Percentiles rank a stretch among this genome's conserved stretches.
These are phyloP conservation scores for Tiaroga cobitis DNA, from an alignment of 2,797 vertebrate genomes.

Conservation along the genomic window DNA sequence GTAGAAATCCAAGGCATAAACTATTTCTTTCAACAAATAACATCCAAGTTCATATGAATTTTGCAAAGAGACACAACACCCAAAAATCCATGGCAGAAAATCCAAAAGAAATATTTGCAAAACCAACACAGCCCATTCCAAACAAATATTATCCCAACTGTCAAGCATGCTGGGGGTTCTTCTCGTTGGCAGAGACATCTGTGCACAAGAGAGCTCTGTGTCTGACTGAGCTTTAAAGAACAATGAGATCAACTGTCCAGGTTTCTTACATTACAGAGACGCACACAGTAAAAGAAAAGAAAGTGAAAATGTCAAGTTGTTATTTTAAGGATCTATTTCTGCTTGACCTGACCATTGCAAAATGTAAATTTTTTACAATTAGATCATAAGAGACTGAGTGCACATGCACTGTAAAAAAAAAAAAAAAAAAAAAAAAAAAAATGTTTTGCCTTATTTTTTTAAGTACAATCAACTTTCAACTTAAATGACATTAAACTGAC, in stretches of 20 bases:
- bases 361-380: not conserved
- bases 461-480: too few species aligned
- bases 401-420: not conserved
- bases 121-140: conserved; percentile 4
- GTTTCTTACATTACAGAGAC: conserved; percentile 5
- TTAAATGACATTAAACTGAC: too few species aligned
- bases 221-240: conserved; percentile 10
- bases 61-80: conserved; percentile 1
- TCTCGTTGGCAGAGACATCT: conserved; percentile 1
- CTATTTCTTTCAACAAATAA: conserved; percentile 11
- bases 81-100: conserved; percentile 16
- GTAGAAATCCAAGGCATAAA: not conserved
- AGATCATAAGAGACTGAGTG: not conserved
- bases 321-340: not conserved
- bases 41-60: conserved; percentile 12
- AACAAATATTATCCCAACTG: conserved; percentile 4
- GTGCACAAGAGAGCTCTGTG: not conserved
- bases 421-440: too few species aligned
- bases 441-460: too few species aligned
- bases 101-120: conserved; percentile 6
- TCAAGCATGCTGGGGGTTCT: not conserved
- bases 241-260: conserved; percentile 15
- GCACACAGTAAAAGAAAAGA: not conserved
- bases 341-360: not conserved
- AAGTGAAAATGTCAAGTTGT: not conserved